Conservation (phyloP, 2,797 vertebrate species). For the Triplophysa bombifrons region DNA sequence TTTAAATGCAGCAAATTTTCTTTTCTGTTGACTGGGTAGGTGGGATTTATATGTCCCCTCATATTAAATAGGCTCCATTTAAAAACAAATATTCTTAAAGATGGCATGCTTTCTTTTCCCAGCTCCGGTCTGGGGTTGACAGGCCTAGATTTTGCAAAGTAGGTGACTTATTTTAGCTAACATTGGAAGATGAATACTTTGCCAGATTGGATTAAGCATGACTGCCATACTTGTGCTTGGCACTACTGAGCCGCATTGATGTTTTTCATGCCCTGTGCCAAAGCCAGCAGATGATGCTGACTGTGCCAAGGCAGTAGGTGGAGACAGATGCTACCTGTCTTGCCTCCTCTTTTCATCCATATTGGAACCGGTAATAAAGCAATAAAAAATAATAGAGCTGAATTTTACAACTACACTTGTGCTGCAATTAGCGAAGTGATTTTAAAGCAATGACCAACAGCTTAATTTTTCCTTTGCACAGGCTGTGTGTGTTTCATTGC, state of each 20-base stretch:
- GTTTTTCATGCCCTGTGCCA: constrained; percentile 80
- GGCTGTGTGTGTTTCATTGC: constrained; percentile 11
- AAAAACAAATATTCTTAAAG: constrained; percentile 14
- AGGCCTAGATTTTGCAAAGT: constrained; percentile 27
- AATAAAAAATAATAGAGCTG: constrained; percentile 77
- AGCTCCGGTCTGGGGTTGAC: constrained; percentile 34
- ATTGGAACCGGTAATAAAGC: constrained; percentile 79
- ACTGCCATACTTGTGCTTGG: constrained; percentile 78
- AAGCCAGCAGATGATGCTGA: constrained; percentile 79
- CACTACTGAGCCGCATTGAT: constrained; percentile 83
- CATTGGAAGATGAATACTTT: constrained; percentile 46
- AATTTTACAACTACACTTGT: constrained; percentile 70
- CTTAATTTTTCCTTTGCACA: constrained; percentile 50
- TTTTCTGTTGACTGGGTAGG: background rate
- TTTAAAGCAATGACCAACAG: constrained; percentile 42
- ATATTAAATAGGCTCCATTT: background rate
- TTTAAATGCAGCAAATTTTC: no score
- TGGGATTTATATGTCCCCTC: background rate
- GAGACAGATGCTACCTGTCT: constrained; percentile 87
- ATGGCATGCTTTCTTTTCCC: constrained; percentile 32
- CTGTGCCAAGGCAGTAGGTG: constrained; percentile 82
- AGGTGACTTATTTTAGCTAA: constrained; percentile 52
- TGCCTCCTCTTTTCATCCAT: constrained; percentile 73
- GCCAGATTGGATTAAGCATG: constrained; percentile 69
- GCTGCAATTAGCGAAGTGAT: constrained; percentile 70